Base-by-base conservation (phyloP, 2,113 vertebrate species). In the Dendropsophus ebraccatus region DNA sequence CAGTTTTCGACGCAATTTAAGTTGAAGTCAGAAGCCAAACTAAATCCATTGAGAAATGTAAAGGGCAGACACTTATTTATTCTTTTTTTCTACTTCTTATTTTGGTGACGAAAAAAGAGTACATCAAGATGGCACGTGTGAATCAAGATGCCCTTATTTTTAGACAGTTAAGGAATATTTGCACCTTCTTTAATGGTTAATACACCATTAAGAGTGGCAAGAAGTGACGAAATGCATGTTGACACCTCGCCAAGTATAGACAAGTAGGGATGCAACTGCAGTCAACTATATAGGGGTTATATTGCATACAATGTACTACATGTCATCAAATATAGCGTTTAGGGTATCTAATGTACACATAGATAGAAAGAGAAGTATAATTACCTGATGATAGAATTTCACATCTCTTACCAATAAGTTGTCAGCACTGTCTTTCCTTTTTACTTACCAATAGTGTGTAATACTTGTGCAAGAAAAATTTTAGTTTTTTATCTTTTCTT, bases 261-360 rank as follows among this genome's bases (percentile, higher is more conserved):
- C 1, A 1, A 65, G 62, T 5, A 30, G 28, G 5, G 4, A 6
- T 30, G 14, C 13, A 65, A 16, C 14, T 1, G 2, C 62, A 30
- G 12, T 1, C 23, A 25, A 25, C 3, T 0, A 30, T 30, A 1
- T 14, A 16, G 4, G 12, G 0, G 30, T 60, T 0, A 0, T 6
- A n/a, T 60, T 5, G 5, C 1, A 25, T 11, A n/a, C 56, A 60
- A 11, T 25, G 56, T 10, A 25, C 7, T n/a, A 1, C 23, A 25
- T 60, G 28, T 30, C 60, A 28, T 4, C 8, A 65, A 65, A 65
- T 32, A 32, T 65, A 12, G n/a, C 0, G 25, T 11, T 11, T 25
- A 65, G 30, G 28, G 1, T 65, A 65, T 6, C 13, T 65, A 3
- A 11, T 32, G 16, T 65, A 3, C 28, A 65, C 2, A 17, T 19